Conservation (phyloP, 2,888 invertebrate species). For the Epinotia bilunana region DNA sequence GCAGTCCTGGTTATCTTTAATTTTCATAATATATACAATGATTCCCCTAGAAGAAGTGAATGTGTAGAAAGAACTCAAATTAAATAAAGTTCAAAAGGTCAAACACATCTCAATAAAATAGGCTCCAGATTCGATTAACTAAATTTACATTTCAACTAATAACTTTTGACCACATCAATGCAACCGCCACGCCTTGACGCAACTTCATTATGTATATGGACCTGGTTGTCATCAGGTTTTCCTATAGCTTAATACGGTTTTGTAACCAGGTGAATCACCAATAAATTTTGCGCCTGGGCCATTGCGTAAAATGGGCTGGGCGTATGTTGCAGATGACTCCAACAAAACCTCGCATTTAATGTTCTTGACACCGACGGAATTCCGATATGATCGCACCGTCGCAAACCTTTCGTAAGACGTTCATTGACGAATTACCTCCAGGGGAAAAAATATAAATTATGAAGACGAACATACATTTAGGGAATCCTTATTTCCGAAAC, state of each 20-base stretch:
- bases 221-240: slow-evolving; percentile 37
- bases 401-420: slow-evolving; percentile 48
- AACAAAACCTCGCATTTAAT: slow-evolving; percentile 65
- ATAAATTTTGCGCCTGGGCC: slow-evolving; percentile 57
- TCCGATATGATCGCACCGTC: slow-evolving; percentile 53
- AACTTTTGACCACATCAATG: background rate
- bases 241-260: slow-evolving; percentile 37
- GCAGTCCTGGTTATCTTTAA: background rate
- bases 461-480: background rate
- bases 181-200: slow-evolving; percentile 6
- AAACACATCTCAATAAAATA: background rate
- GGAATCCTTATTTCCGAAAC: background rate
- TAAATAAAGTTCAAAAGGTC: background rate
- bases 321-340: slow-evolving; percentile 59
- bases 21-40: background rate
- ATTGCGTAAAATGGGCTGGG: slow-evolving; percentile 69
- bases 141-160: slow-evolving; percentile 10
- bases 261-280: slow-evolving; percentile 55
- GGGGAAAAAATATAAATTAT: background rate
- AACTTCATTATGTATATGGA: slow-evolving; percentile 44
- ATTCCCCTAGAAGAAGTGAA: slow-evolving; percentile 3
- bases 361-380: slow-evolving; percentile 62
- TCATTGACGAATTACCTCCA: slow-evolving; percentile 1
- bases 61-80: background rate
- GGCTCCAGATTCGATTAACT: background rate